Base-by-base conservation (phyloP, 2,888 invertebrate genomes). In the Dioctria linearis region DNA sequence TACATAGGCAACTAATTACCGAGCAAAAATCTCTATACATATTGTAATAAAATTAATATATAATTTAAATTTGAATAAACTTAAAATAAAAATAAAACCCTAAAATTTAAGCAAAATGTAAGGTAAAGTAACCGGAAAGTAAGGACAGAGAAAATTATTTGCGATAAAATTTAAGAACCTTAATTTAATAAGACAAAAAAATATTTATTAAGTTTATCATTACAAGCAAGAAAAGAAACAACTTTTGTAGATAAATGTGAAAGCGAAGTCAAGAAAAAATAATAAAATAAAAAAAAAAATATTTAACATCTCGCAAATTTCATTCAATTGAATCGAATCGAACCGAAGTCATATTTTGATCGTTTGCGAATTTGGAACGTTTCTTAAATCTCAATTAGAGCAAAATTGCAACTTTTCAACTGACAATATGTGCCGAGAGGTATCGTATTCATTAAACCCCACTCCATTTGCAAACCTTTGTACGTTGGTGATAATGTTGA, bases 231-330 rank as follows among this genome's bases (percentile, higher is more conserved):
- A 80, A 71, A 78, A 42, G 59, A 76, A 79, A 82, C 73, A 82
- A 83, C 82, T 83, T 82, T 83, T 83, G 83, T 83, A 83, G 83
- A 83, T 83, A 83, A 83, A 79, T 83, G 83, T 83, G 81, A 80
- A 81, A 78, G 79, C 80, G 78, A 79, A 82, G 69, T 73, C 78
- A 81, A 81, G 42, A 79, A 79, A 81, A 82, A 80, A 83, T 78
- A 80, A 83, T 79, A 82, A 82, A 25, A 80, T 73, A 80, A 39
- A 71, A 82, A 59, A n/a, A 80, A 78, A 82, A 67, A 80, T 79
- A 81, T 76, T 61, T 61, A 46, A 61, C 25, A 25, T 42, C 9
- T 5, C 40, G 39, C 25, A n/a, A 40, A 4, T 69, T 49, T 69
- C 6, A 46, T 51, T 37, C 37, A 59, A 8, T 81, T 61, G 5